A percentile compares a stretch with the other conserved stretches of the same genome.
phyloP scores from a whole-genome alignment of 2,113 vertebrate species.

The Micronycteris hirsuta region DNA sequence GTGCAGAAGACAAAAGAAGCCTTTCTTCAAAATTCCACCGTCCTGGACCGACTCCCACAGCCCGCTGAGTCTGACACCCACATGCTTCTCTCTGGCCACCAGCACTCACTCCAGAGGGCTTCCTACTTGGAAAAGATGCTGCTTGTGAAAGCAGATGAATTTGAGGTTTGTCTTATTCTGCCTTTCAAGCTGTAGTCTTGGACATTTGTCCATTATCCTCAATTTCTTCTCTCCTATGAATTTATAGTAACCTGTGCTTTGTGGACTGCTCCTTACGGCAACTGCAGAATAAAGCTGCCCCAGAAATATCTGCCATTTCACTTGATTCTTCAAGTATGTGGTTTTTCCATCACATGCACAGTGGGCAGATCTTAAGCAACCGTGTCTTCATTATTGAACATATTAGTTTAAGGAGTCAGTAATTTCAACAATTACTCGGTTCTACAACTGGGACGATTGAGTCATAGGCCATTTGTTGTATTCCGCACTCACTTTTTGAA shows the following conservation, averaged over 20 bases:
- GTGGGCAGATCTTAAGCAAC: background rate
- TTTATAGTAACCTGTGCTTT: background rate
- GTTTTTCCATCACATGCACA: background rate
- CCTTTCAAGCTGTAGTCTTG: background rate
- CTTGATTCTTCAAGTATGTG: background rate
- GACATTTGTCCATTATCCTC: background rate
- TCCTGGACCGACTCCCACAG: conserved; percentile 78
- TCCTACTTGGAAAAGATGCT: conserved; percentile 81
- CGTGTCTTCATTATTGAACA: background rate
- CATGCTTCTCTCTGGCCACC: conserved; percentile 78
- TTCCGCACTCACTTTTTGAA: background rate
- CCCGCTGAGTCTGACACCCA: conserved; percentile 74
- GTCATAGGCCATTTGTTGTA: background rate
- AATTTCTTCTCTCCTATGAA: background rate
- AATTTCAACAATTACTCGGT: background rate
- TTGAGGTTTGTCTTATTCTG: conserved; percentile 82
- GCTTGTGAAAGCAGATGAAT: conserved; percentile 76
- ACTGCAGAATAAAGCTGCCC: background rate
- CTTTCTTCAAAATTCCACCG: conserved; percentile 76
- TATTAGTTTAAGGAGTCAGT: background rate
- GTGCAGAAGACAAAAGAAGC: conserved; percentile 75
- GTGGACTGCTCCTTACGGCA: background rate
- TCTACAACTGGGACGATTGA: background rate
- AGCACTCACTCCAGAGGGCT: conserved; percentile 80
- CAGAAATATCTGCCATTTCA: background rate